Evolutionary conservation across 2,888 invertebrate genomes (phyloP).

Genomic region (Maniola hyperantus): DNA sequence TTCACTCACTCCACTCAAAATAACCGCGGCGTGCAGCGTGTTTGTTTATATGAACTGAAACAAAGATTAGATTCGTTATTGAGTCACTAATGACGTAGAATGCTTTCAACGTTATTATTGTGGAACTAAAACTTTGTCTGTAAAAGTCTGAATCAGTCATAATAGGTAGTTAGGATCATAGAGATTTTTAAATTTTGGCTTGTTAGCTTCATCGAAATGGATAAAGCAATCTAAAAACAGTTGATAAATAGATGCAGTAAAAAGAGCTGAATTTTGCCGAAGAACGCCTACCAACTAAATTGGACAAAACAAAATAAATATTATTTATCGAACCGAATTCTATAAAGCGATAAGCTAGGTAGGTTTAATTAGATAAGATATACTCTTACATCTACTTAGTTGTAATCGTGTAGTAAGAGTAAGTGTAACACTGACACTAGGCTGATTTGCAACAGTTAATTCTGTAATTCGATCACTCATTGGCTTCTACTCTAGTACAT

Average conservation of each 20-base stretch:
- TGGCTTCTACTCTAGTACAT: background rate
- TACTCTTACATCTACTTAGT: background rate
- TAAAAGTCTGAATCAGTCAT: background rate
- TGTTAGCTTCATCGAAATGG: too few species aligned
- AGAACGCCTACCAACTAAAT: too few species aligned
- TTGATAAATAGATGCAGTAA: too few species aligned
- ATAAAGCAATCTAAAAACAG: too few species aligned
- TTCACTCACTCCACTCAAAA: slow-evolving; percentile 35
- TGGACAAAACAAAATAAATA: too few species aligned
- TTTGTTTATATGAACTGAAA: slow-evolving; percentile 35
- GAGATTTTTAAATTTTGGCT: too few species aligned
- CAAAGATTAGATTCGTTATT: slow-evolving; percentile 29
- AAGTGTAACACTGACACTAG: background rate
- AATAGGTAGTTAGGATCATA: too few species aligned
- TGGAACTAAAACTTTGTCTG: too few species aligned
- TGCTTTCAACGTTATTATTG: slow-evolving; percentile 4
- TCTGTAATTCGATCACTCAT: slow-evolving; percentile 1
- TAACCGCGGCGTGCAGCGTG: slow-evolving; percentile 18
- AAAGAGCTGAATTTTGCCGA: too few species aligned
- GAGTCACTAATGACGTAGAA: slow-evolving; percentile 27
- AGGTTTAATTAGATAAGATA: background rate
- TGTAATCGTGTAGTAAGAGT: background rate
- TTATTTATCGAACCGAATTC: background rate
- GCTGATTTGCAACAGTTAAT: background rate
- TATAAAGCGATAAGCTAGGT: background rate